Evolutionary conservation across 1,140 invertebrate species (phyloP).

Genomic region (Lepidurus packardi): DNA sequence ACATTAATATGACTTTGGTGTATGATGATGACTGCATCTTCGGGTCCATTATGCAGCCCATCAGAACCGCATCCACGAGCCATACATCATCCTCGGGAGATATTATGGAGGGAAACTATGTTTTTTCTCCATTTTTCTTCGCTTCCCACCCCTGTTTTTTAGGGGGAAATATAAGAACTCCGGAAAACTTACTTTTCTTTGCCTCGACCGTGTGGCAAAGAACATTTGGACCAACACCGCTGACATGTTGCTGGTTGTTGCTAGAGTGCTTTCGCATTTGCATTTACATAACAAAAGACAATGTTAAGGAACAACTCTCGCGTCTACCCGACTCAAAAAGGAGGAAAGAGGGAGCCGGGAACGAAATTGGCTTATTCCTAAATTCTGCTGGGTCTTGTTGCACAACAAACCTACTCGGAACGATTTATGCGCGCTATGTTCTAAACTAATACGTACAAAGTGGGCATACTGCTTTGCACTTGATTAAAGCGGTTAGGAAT

Average conservation of each 20-base stretch:
- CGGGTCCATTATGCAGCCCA: slow-evolving; percentile 4
- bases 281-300: slow-evolving; percentile 11
- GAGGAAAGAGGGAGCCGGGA: background rate
- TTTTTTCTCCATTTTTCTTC: background rate
- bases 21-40: slow-evolving; percentile 18
- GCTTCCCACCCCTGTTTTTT: background rate
- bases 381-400: background rate
- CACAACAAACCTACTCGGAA: too few species aligned
- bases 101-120: background rate
- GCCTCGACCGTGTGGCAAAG: slow-evolving; percentile 12
- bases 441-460: too few species aligned
- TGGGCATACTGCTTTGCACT: background rate
- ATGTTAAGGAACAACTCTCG: background rate
- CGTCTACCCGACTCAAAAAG: background rate
- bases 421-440: too few species aligned
- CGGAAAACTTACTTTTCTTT: slow-evolving; percentile 19
- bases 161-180: slow-evolving; percentile 12
- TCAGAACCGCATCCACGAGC: slow-evolving; percentile 10
- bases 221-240: slow-evolving; percentile 10
- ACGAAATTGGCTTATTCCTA: background rate
- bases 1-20: slow-evolving; percentile 7
- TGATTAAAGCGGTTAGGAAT: background rate
- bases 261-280: slow-evolving; percentile 8
- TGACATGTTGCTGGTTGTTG: slow-evolving; percentile 5
- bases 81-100: slow-evolving; percentile 8